Evolutionary conservation across 2,113 vertebrate genomes (phyloP).

Genomic region (Madoqua kirkii): DNA sequence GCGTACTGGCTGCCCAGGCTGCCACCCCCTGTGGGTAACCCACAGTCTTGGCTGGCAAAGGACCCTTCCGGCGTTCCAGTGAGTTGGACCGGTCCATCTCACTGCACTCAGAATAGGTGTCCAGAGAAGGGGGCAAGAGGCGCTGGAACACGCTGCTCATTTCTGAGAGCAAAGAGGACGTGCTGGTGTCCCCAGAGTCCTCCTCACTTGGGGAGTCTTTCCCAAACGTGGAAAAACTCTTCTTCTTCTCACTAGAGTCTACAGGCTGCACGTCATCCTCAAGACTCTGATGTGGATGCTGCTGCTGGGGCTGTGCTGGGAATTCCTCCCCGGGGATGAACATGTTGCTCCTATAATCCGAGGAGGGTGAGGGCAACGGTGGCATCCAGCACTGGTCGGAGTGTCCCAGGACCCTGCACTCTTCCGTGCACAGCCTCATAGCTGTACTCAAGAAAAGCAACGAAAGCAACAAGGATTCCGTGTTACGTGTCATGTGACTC

Average conservation of each 20-base stretch:
- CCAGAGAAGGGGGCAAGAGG: slow-evolving; percentile 90
- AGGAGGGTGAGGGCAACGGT: slow-evolving; percentile 87
- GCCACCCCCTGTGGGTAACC: slow-evolving; percentile 93
- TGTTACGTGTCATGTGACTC: neutral
- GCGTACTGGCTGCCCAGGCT: slow-evolving; percentile 95
- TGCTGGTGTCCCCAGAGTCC: slow-evolving; percentile 78
- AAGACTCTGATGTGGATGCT: slow-evolving; percentile 68
- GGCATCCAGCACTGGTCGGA: slow-evolving; percentile 99
- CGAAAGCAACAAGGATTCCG: neutral
- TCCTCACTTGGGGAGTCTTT: slow-evolving; percentile 85
- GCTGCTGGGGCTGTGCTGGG: slow-evolving; percentile 77
- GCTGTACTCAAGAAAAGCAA: slow-evolving; percentile 77
- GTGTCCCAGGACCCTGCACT: slow-evolving; percentile 95
- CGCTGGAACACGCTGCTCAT: slow-evolving; percentile 98
- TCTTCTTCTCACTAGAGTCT: slow-evolving; percentile 85
- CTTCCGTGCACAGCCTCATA: slow-evolving; percentile 95
- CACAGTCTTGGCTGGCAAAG: slow-evolving; percentile 86
- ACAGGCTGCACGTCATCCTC: slow-evolving; percentile 86
- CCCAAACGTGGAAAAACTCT: slow-evolving; percentile 96
- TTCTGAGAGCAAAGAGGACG: slow-evolving; percentile 91
- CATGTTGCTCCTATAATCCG: slow-evolving; percentile 95
- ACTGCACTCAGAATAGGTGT: slow-evolving; percentile 85
- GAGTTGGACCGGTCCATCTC: slow-evolving; percentile 86
- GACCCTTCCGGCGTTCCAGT: slow-evolving; percentile 90
- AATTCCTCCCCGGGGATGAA: slow-evolving; percentile 96